These are phyloP conservation scores for Smittia sp. DNA, from an alignment of 2,888 invertebrate species.

Conservation along the genomic window DNA sequence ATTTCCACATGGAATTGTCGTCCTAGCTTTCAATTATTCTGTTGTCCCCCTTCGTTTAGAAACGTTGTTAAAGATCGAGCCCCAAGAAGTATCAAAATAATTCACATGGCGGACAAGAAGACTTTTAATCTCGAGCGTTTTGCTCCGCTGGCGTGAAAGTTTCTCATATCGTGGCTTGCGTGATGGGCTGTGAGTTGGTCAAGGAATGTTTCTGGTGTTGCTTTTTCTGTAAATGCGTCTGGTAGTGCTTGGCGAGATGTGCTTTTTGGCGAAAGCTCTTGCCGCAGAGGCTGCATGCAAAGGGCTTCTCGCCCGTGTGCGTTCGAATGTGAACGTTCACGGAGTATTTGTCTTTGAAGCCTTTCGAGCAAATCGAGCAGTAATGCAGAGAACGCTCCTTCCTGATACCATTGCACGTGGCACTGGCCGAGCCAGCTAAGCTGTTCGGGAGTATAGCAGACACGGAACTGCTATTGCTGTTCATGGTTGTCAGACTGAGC, in stretches of 20 bases:
- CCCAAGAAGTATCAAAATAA: neutral
- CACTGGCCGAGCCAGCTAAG: constrained; percentile 46
- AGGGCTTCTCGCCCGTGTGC: constrained; percentile 95
- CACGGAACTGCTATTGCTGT: constrained; percentile 47
- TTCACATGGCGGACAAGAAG: neutral
- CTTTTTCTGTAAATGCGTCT: constrained; percentile 84
- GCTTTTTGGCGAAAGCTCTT: constrained; percentile 91
- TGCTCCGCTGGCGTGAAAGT: neutral
- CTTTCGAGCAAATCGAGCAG: constrained; percentile 89
- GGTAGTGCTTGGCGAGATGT: constrained; percentile 88
- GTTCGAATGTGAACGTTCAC: constrained; percentile 97
- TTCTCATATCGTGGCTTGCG: constrained; percentile 23
- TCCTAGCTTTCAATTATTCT: no score
- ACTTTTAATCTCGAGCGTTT: neutral
- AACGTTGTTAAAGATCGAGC: no score
- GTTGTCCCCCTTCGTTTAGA: no score
- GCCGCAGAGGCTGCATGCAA: constrained; percentile 89
- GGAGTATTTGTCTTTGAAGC: constrained; percentile 94
- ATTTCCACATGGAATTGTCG: no score
- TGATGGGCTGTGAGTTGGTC: constrained; percentile 2
- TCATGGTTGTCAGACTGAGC: constrained; percentile 29
- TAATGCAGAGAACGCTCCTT: constrained; percentile 87
- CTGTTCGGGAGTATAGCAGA: constrained; percentile 45
- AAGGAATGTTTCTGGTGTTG: constrained; percentile 45
- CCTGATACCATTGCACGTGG: constrained; percentile 65